These are phyloP conservation scores for Loripinus fragilis DNA, from an alignment of 2,888 invertebrate species.

Conservation along the genomic window DNA sequence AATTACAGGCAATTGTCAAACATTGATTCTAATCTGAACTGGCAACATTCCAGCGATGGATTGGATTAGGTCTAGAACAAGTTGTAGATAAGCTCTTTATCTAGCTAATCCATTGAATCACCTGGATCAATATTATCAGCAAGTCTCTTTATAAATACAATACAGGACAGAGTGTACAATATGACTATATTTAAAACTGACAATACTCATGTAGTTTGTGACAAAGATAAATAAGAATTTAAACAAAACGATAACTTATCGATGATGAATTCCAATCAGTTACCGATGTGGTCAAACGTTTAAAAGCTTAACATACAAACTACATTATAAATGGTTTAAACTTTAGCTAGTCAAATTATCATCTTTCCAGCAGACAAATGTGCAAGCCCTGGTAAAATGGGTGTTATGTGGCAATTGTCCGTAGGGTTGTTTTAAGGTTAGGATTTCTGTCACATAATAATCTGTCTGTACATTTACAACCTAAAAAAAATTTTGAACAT, in stretches of 20 bases:
- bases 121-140: constrained; percentile 6
- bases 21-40: constrained; percentile 8
- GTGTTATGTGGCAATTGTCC: no score
- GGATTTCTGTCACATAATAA: no score
- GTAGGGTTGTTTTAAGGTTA: no score
- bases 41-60: not conserved
- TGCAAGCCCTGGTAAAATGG: no score
- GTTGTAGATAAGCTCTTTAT: constrained; percentile 16
- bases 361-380: no score
- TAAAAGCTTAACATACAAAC: no score
- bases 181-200: constrained; percentile 1
- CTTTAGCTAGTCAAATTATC: no score
- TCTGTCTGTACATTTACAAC: no score
- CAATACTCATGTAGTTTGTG: not conserved
- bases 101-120: not conserved
- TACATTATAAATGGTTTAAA: no score
- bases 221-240: not conserved
- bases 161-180: not conserved
- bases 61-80: constrained; percentile 4
- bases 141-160: not conserved
- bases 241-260: not conserved
- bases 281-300: no score
- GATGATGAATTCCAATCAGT: no score
- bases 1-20: constrained; percentile 3
- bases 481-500: no score